A percentile compares a stretch with the other conserved stretches of the same genome.
phyloP scores from a whole-genome alignment of 2,113 vertebrate species.

The Coptodon rendalli region DNA sequence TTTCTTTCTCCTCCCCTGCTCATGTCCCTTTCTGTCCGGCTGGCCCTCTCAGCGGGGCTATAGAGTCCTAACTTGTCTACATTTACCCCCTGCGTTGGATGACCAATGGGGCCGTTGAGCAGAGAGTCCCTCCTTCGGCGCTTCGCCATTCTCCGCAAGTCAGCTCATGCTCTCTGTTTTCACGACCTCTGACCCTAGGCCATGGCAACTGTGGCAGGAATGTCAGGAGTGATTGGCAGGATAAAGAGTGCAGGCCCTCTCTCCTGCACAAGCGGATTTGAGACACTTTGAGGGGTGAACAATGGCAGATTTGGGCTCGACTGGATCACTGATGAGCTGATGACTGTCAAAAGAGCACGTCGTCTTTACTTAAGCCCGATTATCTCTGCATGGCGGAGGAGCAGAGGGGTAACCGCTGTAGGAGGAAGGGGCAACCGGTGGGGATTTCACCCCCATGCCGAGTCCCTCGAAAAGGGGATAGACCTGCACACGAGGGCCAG shows the following conservation, averaged over 20 bases:
- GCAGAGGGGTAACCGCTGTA: conserved; percentile 38
- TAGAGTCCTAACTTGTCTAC: conserved; percentile 96
- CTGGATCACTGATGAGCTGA: conserved; percentile 98
- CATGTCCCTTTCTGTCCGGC: conserved; percentile 56
- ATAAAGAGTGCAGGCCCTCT: conserved; percentile 83
- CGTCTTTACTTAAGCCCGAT: conserved; percentile 99
- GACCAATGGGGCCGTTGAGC: conserved; percentile 79
- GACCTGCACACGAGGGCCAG: conserved; percentile 77
- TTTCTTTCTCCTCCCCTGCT: background rate
- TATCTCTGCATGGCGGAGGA: conserved; percentile 96
- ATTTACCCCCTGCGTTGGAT: conserved; percentile 91
- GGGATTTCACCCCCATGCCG: conserved; percentile 76
- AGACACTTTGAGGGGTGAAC: conserved; percentile 88
- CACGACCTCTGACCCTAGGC: conserved; percentile 93
- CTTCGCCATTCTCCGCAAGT: conserved; percentile 91
- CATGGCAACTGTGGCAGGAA: conserved; percentile 99
- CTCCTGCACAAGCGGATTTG: conserved; percentile 91
- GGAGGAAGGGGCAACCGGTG: conserved; percentile 56
- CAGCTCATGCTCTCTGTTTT: conserved; percentile 95
- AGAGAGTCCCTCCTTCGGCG: conserved; percentile 77
- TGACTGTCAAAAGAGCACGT: conserved; percentile 99
- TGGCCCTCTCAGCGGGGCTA: conserved; percentile 79
- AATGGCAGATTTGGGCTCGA: conserved; percentile 92
- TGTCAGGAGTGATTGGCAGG: conserved; percentile 99
- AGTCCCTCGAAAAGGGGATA: conserved; percentile 78